Percentiles rank a stretch among this genome's conserved stretches.
Conservation (phyloP, 2,113 vertebrate genomes). For the Forbesichthys papilliferus region DNA sequence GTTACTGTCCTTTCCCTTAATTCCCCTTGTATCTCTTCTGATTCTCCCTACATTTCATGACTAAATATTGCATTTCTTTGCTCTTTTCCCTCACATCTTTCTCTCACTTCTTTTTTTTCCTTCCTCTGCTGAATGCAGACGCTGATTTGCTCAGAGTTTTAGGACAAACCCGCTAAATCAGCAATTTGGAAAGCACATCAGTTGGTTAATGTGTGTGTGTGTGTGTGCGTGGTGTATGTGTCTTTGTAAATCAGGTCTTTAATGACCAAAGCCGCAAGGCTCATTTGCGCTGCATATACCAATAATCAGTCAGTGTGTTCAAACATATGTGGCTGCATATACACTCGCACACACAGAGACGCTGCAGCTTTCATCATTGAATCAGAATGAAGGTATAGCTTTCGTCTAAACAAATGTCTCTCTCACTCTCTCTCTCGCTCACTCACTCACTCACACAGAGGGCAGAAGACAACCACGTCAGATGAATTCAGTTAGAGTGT, state of each 20-base stretch:
- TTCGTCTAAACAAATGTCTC: background rate
- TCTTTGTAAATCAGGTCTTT: constrained; percentile 48
- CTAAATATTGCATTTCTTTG: background rate
- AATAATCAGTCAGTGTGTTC: constrained; percentile 49
- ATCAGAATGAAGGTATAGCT: background rate
- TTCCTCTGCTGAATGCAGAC: constrained; percentile 9
- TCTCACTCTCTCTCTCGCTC: background rate
- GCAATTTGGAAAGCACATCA: constrained; percentile 48
- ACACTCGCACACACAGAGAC: constrained; percentile 4
- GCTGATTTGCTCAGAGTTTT: constrained; percentile 40
- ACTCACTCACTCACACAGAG: background rate
- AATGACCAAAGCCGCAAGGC: constrained; percentile 60
- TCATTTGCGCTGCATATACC: constrained; percentile 61
- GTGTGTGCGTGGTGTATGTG: background rate
- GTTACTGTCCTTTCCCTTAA: background rate
- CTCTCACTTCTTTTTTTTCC: background rate
- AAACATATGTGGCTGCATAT: constrained; percentile 47
- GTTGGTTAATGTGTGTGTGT: constrained; percentile 24
- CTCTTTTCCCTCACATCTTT: background rate
- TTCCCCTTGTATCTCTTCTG: background rate
- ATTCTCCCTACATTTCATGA: background rate
- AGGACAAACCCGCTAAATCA: constrained; percentile 55
- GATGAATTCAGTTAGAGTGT: constrained; percentile 54
- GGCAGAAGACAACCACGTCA: constrained; percentile 31
- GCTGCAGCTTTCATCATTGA: no score